phyloP scores from a whole-genome alignment of 2,113 vertebrate genomes.

The Chaetura pelagica region DNA sequence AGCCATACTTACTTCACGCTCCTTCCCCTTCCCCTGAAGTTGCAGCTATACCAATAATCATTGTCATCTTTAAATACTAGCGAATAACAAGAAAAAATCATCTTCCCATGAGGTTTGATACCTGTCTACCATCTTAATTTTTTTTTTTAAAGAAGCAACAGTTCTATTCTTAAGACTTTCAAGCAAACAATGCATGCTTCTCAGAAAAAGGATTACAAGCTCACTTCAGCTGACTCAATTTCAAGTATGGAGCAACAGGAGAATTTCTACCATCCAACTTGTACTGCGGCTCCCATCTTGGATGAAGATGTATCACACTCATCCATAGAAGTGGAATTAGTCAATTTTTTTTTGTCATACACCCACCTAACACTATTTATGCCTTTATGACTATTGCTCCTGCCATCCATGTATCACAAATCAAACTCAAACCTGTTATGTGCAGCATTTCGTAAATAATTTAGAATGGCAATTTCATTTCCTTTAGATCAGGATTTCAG shows the following conservation, averaged over 20 bases:
- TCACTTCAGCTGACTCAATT: not conserved
- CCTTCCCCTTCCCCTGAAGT: not conserved
- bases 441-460: constrained; percentile 49
- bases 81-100: not conserved
- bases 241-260: not conserved
- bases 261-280: not conserved
- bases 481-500: constrained; percentile 32
- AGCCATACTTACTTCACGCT: not conserved
- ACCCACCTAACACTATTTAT: not conserved
- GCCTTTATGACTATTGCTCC: not conserved
- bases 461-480: constrained; percentile 30
- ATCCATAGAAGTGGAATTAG: not conserved
- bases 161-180: not conserved
- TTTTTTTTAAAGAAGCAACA: not conserved
- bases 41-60: not conserved
- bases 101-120: not conserved
- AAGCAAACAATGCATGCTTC: not conserved
- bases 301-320: not conserved
- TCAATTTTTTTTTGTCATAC: not conserved
- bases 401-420: not conserved
- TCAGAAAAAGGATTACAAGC: not conserved
- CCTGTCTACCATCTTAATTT: not conserved
- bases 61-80: not conserved
- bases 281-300: not conserved
- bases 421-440: not conserved